Evolutionary conservation across 2,113 vertebrate species (phyloP).

Genomic region (Dasyurus viverrinus): DNA sequence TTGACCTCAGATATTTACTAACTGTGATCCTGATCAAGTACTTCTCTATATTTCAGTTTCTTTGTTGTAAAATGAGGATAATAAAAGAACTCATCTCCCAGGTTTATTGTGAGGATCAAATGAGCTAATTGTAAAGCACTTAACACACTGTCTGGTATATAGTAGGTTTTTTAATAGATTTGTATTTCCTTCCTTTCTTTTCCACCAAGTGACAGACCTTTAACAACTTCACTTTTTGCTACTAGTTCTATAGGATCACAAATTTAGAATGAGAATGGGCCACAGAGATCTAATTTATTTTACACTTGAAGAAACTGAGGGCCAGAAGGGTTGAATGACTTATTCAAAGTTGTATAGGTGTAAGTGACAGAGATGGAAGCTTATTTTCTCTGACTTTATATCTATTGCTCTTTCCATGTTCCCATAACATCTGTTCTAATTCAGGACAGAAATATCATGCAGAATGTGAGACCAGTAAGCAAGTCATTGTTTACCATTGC

Average conservation of each 20-base stretch:
- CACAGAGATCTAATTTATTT: background rate
- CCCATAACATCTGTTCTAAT: background rate
- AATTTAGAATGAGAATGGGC: background rate
- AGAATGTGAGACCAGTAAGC: slow-evolving; percentile 12
- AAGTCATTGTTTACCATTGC: slow-evolving; percentile 3
- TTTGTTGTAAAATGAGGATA: background rate
- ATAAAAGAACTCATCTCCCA: background rate
- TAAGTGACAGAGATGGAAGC: background rate
- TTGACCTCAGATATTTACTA: background rate
- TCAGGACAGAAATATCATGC: background rate
- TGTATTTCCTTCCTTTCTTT: background rate
- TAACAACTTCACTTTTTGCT: background rate
- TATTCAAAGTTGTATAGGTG: background rate
- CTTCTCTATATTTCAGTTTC: background rate
- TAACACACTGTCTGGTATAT: background rate
- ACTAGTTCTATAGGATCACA: background rate
- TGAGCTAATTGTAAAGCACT: background rate
- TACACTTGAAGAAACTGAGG: background rate
- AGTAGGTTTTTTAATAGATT: background rate
- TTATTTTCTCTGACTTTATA: background rate
- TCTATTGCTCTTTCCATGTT: background rate
- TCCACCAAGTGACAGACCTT: background rate
- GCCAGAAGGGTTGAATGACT: background rate
- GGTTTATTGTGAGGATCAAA: background rate
- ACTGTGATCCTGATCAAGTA: background rate